Evolutionary conservation across 1,140 invertebrate species (phyloP).

Genomic region (Pachypsylla venusta): DNA sequence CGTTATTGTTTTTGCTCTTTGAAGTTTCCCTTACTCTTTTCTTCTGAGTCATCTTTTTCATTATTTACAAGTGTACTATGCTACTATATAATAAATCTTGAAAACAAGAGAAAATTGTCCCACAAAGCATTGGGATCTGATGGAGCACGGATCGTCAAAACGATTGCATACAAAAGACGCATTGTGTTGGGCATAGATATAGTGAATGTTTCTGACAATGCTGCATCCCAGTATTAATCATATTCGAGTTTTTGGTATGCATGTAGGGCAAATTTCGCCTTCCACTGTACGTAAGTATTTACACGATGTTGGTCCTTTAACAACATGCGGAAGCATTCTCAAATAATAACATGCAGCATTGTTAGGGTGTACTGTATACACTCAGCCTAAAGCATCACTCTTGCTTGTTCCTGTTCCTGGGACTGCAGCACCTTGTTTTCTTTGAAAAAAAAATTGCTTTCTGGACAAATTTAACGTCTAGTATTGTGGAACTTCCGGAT

Average conservation of each 20-base stretch:
- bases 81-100: too few species aligned
- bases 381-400: constrained; percentile 20
- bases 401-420: constrained; percentile 18
- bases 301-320: constrained; percentile 32
- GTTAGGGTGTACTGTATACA: constrained; percentile 30
- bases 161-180: not conserved
- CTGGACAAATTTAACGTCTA: constrained; percentile 1
- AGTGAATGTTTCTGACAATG: not conserved
- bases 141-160: constrained; percentile 10
- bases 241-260: constrained; percentile 25
- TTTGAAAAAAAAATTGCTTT: not conserved
- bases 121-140: constrained; percentile 16
- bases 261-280: constrained; percentile 23
- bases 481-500: not conserved
- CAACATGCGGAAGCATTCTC: constrained; percentile 31
- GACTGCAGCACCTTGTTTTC: not conserved
- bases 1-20: too few species aligned
- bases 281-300: constrained; percentile 27
- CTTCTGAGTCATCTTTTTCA: too few species aligned
- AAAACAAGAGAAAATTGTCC: too few species aligned
- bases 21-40: too few species aligned
- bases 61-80: too few species aligned
- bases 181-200: not conserved
- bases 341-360: constrained; percentile 26
- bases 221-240: constrained; percentile 24